Evolutionary conservation across 2,797 vertebrate genomes (phyloP).

Genomic region (Prionace glauca): DNA sequence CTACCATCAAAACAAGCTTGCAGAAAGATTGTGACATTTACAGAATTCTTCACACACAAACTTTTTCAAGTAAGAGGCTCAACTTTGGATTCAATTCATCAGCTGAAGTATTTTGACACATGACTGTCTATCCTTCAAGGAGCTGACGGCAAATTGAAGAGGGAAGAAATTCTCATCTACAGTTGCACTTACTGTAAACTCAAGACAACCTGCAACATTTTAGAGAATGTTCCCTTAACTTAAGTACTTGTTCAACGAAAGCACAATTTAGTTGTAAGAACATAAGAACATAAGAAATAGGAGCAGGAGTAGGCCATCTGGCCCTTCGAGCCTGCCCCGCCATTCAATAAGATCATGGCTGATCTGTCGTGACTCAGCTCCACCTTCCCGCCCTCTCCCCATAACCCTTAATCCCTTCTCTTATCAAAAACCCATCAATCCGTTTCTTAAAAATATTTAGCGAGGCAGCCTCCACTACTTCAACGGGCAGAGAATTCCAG

Average conservation of each 20-base stretch:
- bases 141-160: background rate
- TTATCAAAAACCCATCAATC: too few relatives aligned
- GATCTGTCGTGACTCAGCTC: too few relatives aligned
- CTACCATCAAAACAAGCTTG: background rate
- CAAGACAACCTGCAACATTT: background rate
- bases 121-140: background rate
- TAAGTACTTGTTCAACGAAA: background rate
- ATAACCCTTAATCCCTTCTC: too few relatives aligned
- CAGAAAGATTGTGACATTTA: background rate
- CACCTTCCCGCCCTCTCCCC: too few relatives aligned
- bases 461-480: too few relatives aligned
- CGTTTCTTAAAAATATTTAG: too few relatives aligned
- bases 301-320: too few relatives aligned
- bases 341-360: too few relatives aligned
- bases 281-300: too few relatives aligned
- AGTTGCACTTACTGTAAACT: background rate
- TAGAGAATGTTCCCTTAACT: background rate
- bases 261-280: background rate
- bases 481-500: too few relatives aligned
- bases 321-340: too few relatives aligned
- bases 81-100: background rate
- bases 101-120: background rate
- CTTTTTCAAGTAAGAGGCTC: background rate
- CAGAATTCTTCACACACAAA: background rate
- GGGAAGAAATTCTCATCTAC: background rate